Evolutionary conservation across 37 sponge, comb jelly and placozoan species (phyloP).

Genomic region (Bolinopsis microptera): DNA sequence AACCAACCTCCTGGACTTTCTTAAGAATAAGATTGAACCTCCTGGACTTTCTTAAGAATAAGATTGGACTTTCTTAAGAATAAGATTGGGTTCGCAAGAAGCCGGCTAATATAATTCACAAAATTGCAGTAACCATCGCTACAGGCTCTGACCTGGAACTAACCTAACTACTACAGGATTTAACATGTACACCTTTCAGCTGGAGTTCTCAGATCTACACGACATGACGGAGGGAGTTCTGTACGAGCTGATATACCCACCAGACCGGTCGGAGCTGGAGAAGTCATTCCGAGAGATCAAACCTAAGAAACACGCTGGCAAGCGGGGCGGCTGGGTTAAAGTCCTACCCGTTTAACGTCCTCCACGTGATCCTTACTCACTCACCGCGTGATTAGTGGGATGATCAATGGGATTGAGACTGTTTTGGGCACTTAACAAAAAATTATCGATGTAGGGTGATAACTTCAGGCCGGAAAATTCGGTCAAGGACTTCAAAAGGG

Average conservation of each 20-base stretch:
- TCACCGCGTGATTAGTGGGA: no score
- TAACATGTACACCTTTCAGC: background rate
- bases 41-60: no score
- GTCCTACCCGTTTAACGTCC: conserved; percentile 58
- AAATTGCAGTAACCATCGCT: no score
- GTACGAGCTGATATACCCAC: conserved; percentile 58
- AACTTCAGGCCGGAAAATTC: background rate
- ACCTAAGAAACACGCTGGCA: conserved; percentile 8
- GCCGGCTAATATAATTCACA: no score
- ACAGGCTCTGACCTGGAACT: no score
- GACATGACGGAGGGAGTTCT: conserved; percentile 65
- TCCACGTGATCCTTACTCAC: no score
- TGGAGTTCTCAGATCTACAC: conserved; percentile 60
- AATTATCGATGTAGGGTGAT: background rate
- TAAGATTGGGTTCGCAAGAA: no score
- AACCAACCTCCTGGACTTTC: no score
- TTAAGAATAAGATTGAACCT: no score
- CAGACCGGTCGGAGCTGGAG: conserved; percentile 37
- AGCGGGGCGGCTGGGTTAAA: conserved; percentile 64
- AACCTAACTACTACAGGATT: background rate
- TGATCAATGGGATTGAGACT: background rate
- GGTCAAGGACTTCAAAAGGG: no score
- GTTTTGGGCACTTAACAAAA: background rate
- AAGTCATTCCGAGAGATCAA: conserved; percentile 8
- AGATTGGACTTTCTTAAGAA: no score